phyloP scores from a whole-genome alignment of 2,113 vertebrate species.

The Psilopsiagon aymara region DNA sequence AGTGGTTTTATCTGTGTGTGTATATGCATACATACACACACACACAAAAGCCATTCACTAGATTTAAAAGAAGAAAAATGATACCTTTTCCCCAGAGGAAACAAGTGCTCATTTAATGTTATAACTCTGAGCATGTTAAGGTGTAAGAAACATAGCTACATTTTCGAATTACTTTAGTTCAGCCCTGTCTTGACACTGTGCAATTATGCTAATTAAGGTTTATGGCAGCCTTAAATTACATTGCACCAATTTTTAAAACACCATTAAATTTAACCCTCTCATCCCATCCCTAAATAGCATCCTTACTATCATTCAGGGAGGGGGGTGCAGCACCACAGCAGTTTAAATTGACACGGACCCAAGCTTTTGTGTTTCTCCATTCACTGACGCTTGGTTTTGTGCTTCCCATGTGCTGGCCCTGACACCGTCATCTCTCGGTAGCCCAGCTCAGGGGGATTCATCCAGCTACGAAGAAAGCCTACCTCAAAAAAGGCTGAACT shows the following conservation, averaged over 20 bases:
- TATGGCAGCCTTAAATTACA: slow-evolving; percentile 30
- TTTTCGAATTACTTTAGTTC: slow-evolving; percentile 18
- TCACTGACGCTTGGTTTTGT: not conserved
- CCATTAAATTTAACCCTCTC: not conserved
- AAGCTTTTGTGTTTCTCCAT: not conserved
- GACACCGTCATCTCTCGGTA: not conserved
- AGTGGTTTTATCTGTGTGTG: not conserved
- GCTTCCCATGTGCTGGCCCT: not conserved
- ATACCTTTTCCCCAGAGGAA: not conserved
- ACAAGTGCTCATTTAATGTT: not conserved
- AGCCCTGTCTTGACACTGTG: not conserved
- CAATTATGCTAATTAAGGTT: slow-evolving; percentile 51
- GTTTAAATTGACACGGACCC: not conserved
- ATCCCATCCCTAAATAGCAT: not conserved
- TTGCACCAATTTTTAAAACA: slow-evolving; percentile 33
- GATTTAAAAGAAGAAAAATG: not conserved
- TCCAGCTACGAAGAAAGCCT: not conserved
- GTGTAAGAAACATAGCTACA: not conserved
- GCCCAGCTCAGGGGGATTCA: not conserved
- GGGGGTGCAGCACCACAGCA: not conserved
- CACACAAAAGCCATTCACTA: not conserved
- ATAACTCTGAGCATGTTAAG: not conserved
- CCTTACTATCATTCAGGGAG: not conserved
- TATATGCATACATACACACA: accelerated
- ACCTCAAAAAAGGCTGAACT: not conserved